Conservation (phyloP, 1,140 invertebrate species). For the Eufriesea mexicana region DNA sequence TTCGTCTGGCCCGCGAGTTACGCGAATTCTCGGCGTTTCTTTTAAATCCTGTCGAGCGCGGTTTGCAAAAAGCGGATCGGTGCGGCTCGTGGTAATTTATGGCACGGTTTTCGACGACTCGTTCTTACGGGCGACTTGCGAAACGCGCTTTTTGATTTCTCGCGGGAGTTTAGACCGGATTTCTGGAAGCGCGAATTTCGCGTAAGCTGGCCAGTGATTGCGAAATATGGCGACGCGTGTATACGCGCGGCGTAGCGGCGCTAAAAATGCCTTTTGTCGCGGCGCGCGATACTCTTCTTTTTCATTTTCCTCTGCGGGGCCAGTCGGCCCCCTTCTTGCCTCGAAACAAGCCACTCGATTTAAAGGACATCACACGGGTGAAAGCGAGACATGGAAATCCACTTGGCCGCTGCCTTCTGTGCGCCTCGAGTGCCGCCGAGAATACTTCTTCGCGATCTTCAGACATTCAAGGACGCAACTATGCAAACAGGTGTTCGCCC, state of each 20-base stretch:
- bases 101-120: neutral
- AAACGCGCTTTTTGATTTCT: neutral
- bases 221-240: too few relatives aligned
- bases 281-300: neutral
- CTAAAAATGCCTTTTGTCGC: conserved; percentile 22
- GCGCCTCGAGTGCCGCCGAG: conserved; percentile 22
- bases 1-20: neutral
- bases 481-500: conserved; percentile 47
- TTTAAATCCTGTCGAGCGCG: neutral
- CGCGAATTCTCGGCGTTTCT: neutral
- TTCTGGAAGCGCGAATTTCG: neutral
- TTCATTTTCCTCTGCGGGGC: neutral
- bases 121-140: neutral
- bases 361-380: conserved; percentile 47
- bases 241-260: too few relatives aligned
- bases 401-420: conserved; percentile 43
- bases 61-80: neutral
- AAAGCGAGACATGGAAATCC: conserved; percentile 61
- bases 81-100: neutral
- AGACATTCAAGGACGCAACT: conserved; percentile 56
- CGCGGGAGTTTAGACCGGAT: neutral
- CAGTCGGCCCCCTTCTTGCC: neutral
- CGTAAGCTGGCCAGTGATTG: neutral
- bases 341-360: conserved; percentile 46
- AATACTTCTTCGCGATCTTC: conserved; percentile 41